Conservation (phyloP, 1,140 invertebrate genomes). For the Drosophila parvula region DNA sequence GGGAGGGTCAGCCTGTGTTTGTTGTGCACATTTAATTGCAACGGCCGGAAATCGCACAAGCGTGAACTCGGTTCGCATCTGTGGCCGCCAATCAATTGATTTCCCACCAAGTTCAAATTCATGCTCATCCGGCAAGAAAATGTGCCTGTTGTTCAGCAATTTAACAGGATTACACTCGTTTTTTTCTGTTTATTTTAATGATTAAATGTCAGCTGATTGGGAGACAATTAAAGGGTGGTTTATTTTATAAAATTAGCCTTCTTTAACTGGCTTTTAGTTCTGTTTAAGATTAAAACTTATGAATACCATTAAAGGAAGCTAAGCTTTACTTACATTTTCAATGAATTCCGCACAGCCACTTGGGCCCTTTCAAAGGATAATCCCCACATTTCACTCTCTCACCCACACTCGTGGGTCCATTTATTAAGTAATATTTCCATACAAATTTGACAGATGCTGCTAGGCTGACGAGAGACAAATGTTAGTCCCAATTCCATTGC, state of each 20-base stretch:
- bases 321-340: no score
- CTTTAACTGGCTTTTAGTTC: no score
- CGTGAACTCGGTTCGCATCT: slow-evolving; percentile 29
- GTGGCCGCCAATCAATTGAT: slow-evolving; percentile 47
- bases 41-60: slow-evolving; percentile 35
- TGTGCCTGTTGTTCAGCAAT: background rate
- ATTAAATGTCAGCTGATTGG: background rate
- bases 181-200: background rate
- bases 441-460: slow-evolving; percentile 60
- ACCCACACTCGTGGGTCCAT: background rate
- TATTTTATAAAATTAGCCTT: no score
- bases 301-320: no score
- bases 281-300: no score
- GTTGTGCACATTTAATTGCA: slow-evolving; percentile 47
- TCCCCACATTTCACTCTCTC: background rate
- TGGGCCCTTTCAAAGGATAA: no score
- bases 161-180: background rate
- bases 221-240: no score
- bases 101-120: slow-evolving; percentile 25
- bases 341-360: no score
- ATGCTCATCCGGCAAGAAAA: background rate
- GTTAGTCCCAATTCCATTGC: background rate
- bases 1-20: background rate
- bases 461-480: no score
- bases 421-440: slow-evolving; percentile 58